phyloP scores from a whole-genome alignment of 1,140 invertebrate species.

The Drosophila melanogaster region DNA sequence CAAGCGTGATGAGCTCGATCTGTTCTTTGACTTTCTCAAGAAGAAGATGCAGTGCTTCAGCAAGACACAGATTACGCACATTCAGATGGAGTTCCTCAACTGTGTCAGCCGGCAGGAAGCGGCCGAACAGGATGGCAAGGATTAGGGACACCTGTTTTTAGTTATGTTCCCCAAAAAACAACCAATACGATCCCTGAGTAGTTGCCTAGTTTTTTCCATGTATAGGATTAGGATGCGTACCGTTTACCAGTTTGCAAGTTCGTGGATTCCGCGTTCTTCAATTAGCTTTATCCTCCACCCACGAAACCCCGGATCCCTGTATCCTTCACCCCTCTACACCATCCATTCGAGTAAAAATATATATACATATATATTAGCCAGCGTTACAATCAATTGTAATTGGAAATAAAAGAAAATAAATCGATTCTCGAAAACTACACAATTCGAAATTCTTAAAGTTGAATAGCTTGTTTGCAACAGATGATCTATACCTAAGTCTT shows the following conservation, averaged over 20 bases:
- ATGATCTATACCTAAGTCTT: background rate
- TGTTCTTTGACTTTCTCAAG: conserved; percentile 81
- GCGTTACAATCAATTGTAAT: conserved; percentile 41
- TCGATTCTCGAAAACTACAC: conserved; percentile 48
- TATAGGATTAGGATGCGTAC: conserved; percentile 42
- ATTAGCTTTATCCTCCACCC: conserved; percentile 37
- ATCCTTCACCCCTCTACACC: background rate
- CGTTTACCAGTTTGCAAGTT: conserved; percentile 37
- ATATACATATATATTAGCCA: conserved; percentile 16
- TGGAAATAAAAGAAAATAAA: conserved; percentile 61
- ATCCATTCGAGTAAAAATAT: conserved; percentile 7
- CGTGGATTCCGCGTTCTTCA: conserved; percentile 13
- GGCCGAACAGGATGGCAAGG: conserved; percentile 91
- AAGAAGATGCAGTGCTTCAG: conserved; percentile 81
- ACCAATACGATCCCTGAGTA: conserved; percentile 8
- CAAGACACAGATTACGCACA: conserved; percentile 76
- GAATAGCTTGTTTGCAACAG: background rate
- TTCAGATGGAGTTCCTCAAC: conserved; percentile 82
- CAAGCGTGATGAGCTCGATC: conserved; percentile 74
- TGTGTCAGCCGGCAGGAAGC: conserved; percentile 75
- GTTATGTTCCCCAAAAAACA: background rate
- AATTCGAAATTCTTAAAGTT: background rate
- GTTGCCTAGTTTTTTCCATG: conserved; percentile 44
- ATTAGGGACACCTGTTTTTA: conserved; percentile 85
- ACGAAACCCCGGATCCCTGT: background rate